Evolutionary conservation across 2,113 vertebrate species (phyloP).

Genomic region (Maccullochella peelii): DNA sequence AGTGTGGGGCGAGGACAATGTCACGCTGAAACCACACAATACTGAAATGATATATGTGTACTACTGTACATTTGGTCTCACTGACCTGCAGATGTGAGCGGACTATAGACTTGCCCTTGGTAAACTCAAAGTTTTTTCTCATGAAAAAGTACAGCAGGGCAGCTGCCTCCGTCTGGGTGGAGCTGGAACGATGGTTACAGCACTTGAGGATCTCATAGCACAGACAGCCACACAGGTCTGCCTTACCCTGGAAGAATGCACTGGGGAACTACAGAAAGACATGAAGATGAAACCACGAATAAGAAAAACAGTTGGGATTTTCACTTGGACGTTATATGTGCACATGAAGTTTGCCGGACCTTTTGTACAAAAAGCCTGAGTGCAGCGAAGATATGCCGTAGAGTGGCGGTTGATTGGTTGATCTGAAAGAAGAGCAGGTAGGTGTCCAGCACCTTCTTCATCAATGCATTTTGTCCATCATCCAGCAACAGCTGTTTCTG

Average conservation of each 20-base stretch:
- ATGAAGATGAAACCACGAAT: background rate
- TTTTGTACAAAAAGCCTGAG: conserved; percentile 94
- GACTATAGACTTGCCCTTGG: conserved; percentile 96
- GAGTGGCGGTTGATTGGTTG: conserved; percentile 93
- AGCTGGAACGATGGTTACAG: conserved; percentile 96
- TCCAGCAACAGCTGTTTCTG: conserved; percentile 93
- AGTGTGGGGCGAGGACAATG: background rate
- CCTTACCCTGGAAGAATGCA: conserved; percentile 96
- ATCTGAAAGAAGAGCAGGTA: conserved; percentile 98
- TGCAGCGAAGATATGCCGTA: conserved; percentile 93
- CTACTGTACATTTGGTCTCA: background rate
- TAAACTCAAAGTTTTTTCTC: conserved; percentile 99
- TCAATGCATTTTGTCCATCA: conserved; percentile 93
- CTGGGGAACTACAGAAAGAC: conserved; percentile 89
- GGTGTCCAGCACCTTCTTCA: conserved; percentile 98
- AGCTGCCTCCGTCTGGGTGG: conserved; percentile 94
- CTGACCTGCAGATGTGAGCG: conserved; percentile 97
- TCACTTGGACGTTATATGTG: background rate
- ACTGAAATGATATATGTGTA: background rate
- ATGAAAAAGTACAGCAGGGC: conserved; percentile 98
- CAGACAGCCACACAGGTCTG: conserved; percentile 94
- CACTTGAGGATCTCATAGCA: conserved; percentile 98
- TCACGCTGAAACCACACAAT: background rate
- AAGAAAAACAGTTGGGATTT: background rate
- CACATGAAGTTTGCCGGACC: conserved; percentile 76